Evolutionary conservation across 2,888 invertebrate genomes (phyloP), one percentile per base, ranked within the genome.

Genomic region (Junonia oenone): DNA sequence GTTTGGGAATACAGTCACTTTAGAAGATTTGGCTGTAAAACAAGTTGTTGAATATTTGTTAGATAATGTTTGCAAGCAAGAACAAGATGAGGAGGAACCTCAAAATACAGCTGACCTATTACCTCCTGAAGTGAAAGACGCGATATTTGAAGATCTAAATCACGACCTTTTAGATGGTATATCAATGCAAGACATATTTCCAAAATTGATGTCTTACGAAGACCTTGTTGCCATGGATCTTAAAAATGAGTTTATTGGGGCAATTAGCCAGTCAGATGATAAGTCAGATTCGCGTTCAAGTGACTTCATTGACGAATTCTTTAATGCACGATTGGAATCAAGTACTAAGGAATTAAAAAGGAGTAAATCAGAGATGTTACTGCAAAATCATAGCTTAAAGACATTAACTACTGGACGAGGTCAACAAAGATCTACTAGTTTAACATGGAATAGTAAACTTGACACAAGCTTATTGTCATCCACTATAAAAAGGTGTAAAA

Each of bases 111-210:
- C 95, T 2, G 96, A 96, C 77, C 82, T 96, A 8, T 80, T 96
- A 49, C 95, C 96, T n/a, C 96, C 96, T 0, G 96, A 96, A 86
- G 91, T 96, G 2, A 95, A 96, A 72, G 96, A 96, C 74, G 96
- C 96, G 8, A 96, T 96, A 73, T 95, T 96, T 68, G 95, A 96
- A 86, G 96, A 96, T 73, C 82, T 96, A 22, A 95, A 96, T 22
- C 95, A 95, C 68, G 96, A 96, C 73, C 86, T 96, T 51, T 81
- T 96, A 22, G 96, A 96, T 75, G 95, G 96, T 8, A 95, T 96
- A 71, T 96, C 95, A 1, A 95, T 96, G 93, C 94, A 96, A 81
- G 96, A 96, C 71, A 96, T 96, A 67, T 95, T 96, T 67, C 94
- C 94, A 13, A 93, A 93, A 72, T 77, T 92, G 56, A 92, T 92